A percentile compares a stretch with the other conserved stretches of the same genome.
Conservation (phyloP, 2,113 vertebrate genomes). For the Propithecus coquereli region DNA sequence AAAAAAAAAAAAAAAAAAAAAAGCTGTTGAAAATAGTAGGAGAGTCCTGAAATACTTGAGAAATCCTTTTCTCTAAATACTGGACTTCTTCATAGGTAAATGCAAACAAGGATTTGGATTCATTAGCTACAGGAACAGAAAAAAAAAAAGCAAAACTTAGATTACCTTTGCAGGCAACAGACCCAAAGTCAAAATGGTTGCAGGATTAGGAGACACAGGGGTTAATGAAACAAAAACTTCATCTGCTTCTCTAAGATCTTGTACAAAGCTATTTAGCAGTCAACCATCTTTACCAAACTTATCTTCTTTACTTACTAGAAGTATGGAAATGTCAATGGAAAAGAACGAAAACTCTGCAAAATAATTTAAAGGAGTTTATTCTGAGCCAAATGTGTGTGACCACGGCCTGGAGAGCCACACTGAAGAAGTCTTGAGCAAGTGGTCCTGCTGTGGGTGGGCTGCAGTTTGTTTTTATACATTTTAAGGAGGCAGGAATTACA, state of each 20-base stretch:
- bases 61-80: not conserved
- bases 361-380: too few relatives aligned
- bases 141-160: not conserved
- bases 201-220: not conserved
- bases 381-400: too few relatives aligned
- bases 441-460: too few relatives aligned
- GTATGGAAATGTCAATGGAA: not conserved
- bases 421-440: too few relatives aligned
- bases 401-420: too few relatives aligned
- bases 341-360: too few relatives aligned
- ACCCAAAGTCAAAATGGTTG: not conserved
- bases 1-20: too few relatives aligned
- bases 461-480: too few relatives aligned
- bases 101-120: not conserved
- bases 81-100: not conserved
- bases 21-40: not conserved
- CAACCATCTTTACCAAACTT: not conserved
- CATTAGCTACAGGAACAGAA: not conserved
- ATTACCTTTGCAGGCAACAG: not conserved
- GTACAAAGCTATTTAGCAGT: not conserved
- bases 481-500: too few relatives aligned
- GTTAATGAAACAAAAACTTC: not conserved
- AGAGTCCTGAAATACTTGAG: not conserved
- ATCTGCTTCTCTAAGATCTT: not conserved
- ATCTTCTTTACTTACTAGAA: not conserved